These are phyloP conservation scores for Drosophila anomelani DNA, from an alignment of 2,888 invertebrate species.

Conservation along the genomic window DNA sequence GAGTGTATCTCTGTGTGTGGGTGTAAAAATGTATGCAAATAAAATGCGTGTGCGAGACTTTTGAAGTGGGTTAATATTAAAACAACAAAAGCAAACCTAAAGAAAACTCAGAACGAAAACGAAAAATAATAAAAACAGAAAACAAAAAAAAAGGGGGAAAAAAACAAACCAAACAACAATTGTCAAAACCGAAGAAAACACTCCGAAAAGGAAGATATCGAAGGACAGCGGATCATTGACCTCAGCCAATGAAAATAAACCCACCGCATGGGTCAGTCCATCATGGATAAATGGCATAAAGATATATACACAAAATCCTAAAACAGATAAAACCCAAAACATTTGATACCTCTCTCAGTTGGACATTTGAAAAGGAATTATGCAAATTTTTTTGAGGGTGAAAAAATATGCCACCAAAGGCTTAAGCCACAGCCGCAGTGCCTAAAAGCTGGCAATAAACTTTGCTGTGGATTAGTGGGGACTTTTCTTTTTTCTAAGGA, in stretches of 20 bases:
- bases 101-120: conserved; percentile 23
- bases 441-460: conserved; percentile 66
- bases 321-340: conserved; percentile 5
- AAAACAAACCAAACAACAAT: conserved; percentile 39
- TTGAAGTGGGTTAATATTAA: conserved; percentile 79
- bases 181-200: conserved; percentile 48
- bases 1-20: conserved; percentile 28
- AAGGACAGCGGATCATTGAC: conserved; percentile 61
- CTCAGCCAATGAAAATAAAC: conserved; percentile 20
- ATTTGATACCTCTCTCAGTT: not conserved
- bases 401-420: conserved; percentile 15
- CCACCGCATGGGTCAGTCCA: conserved; percentile 38
- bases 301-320: conserved; percentile 9
- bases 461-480: conserved; percentile 21
- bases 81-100: conserved; percentile 51
- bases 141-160: not conserved
- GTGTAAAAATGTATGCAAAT: conserved; percentile 75
- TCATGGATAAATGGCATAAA: conserved; percentile 24
- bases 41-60: conserved; percentile 74
- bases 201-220: conserved; percentile 65
- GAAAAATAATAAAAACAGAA: conserved; percentile 41
- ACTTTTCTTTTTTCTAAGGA: not conserved
- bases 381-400: conserved; percentile 18
- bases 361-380: conserved; percentile 22
- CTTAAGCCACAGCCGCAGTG: conserved; percentile 20